Conservation (phyloP, 1,140 invertebrate species). For the Hermetia illucens region DNA sequence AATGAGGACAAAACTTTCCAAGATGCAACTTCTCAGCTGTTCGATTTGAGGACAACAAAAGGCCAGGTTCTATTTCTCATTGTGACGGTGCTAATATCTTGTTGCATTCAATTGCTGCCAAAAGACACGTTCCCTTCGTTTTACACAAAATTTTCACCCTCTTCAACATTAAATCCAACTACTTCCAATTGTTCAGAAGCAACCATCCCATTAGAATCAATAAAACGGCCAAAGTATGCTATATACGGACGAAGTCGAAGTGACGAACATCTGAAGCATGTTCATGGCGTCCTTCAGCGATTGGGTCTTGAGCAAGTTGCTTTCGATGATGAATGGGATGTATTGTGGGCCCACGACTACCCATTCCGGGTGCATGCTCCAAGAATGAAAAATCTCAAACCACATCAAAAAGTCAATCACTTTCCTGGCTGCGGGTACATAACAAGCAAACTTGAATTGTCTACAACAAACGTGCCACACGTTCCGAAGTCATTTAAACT, state of each 20-base stretch:
- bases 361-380: slow-evolving; percentile 53
- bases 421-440: slow-evolving; percentile 90
- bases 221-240: slow-evolving; percentile 29
- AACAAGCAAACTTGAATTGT: slow-evolving; percentile 87
- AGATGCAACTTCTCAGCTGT: no score
- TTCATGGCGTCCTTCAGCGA: slow-evolving; percentile 54
- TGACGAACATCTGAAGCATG: slow-evolving; percentile 54
- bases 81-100: slow-evolving; percentile 1
- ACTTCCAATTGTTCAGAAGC: background rate
- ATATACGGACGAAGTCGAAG: slow-evolving; percentile 36
- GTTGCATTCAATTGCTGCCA: slow-evolving; percentile 2
- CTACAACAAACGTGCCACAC: slow-evolving; percentile 56
- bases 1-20: no score
- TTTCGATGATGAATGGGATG: slow-evolving; percentile 51
- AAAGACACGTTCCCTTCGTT: background rate
- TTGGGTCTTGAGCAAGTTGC: slow-evolving; percentile 52
- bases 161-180: no score
- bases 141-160: background rate
- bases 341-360: slow-evolving; percentile 90
- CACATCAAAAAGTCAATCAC: slow-evolving; percentile 80
- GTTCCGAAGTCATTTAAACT: slow-evolving; percentile 82
- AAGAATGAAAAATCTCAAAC: slow-evolving; percentile 44
- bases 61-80: slow-evolving; percentile 5
- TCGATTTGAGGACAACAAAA: slow-evolving; percentile 5
- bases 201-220: background rate